Percentiles rank a stretch among this genome's conserved stretches.
Conservation (phyloP, 2,888 invertebrate species). For the Ommatoiulus sabulosus region DNA sequence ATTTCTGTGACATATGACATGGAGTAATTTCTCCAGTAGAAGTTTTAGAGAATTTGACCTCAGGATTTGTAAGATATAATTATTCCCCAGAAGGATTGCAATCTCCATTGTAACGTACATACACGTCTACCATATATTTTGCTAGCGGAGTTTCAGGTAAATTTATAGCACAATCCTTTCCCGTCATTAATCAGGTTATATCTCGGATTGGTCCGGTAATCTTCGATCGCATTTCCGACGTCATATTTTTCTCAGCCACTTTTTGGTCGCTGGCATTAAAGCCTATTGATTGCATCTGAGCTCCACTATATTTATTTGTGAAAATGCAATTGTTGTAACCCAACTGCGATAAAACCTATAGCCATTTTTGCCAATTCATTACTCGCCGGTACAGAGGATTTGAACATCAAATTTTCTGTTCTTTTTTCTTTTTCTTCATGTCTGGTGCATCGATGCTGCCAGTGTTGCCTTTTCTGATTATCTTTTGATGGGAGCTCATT, state of each 20-base stretch:
- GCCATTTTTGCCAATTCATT: conserved; percentile 11
- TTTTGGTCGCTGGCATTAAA: background rate
- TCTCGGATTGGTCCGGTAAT: background rate
- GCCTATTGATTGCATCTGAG: background rate
- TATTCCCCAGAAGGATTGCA: background rate
- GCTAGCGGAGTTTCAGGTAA: background rate
- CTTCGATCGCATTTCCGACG: background rate
- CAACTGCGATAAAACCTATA: conserved; percentile 23
- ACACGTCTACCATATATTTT: background rate
- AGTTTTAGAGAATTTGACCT: too few relatives aligned
- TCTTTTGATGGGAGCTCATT: conserved; percentile 20
- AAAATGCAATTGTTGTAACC: conserved; percentile 8
- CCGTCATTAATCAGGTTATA: conserved; percentile 24
- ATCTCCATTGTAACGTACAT: background rate
- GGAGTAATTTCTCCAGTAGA: too few relatives aligned
- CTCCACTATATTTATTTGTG: conserved; percentile 16
- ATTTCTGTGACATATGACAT: too few relatives aligned
- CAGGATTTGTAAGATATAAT: background rate
- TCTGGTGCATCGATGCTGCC: background rate
- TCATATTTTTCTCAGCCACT: background rate
- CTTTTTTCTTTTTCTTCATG: background rate
- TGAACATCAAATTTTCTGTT: conserved; percentile 41
- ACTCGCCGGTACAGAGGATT: background rate
- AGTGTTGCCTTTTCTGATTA: conserved; percentile 12
- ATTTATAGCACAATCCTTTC: background rate